Evolutionary conservation across 2,113 vertebrate species (phyloP).

Genomic region (Corvus hawaiiensis): DNA sequence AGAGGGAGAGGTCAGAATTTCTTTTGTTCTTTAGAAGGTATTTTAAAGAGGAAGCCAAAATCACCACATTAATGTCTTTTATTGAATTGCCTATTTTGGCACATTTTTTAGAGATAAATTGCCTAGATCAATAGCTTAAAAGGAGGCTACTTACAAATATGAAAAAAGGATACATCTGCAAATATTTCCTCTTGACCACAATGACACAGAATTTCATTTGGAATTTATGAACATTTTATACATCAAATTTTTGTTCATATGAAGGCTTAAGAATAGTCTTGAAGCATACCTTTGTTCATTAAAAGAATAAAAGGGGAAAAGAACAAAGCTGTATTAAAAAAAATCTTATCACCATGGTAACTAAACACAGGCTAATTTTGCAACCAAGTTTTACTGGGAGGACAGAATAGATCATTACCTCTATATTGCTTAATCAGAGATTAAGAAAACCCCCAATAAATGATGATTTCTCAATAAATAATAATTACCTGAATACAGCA

Average conservation of each 20-base stretch:
- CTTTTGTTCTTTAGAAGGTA: neutral
- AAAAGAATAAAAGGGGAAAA: neutral
- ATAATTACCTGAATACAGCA: neutral
- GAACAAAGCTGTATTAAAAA: neutral
- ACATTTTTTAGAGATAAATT: neutral
- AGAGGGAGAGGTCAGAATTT: neutral
- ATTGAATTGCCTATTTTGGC: neutral
- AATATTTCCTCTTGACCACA: neutral
- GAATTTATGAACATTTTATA: neutral
- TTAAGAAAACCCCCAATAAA: neutral
- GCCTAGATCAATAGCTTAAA: neutral
- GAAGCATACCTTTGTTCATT: neutral
- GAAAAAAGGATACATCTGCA: neutral
- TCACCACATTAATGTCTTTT: neutral
- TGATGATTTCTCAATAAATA: neutral
- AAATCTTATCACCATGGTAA: slow-evolving; percentile 26
- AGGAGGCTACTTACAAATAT: neutral
- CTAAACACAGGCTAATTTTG: neutral
- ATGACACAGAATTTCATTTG: neutral
- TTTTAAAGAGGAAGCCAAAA: neutral
- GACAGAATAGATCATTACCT: neutral
- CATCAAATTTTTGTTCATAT: neutral
- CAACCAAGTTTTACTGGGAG: neutral
- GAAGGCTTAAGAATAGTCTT: neutral
- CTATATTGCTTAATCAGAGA: neutral